These are phyloP conservation scores for Plectropomus leopardus DNA, from an alignment of 2,113 vertebrate species.

Conservation along the genomic window DNA sequence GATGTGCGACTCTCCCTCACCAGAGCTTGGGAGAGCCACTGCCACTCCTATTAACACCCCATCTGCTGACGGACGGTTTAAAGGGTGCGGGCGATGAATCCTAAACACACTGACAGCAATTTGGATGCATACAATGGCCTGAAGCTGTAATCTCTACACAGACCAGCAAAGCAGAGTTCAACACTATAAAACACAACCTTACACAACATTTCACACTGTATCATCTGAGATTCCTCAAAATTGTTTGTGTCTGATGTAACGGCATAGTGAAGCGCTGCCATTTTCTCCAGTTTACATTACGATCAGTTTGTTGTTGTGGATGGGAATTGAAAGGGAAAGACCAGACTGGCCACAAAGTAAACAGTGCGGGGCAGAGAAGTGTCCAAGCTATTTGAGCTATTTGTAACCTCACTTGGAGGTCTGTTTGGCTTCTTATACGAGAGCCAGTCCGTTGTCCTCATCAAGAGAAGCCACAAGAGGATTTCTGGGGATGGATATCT, in stretches of 20 bases:
- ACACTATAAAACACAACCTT: conserved; percentile 30
- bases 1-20: conserved; percentile 37
- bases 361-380: conserved; percentile 49
- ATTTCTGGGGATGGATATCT: conserved; percentile 25
- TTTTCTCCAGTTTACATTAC: conserved; percentile 31
- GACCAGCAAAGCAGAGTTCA: conserved; percentile 27
- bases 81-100: conserved; percentile 33
- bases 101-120: conserved; percentile 47
- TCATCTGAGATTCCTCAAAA: conserved; percentile 12
- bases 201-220: conserved; percentile 16
- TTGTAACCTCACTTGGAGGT: conserved; percentile 49
- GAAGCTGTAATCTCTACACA: conserved; percentile 17
- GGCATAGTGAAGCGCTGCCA: neutral
- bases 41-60: conserved; percentile 52
- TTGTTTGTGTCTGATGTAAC: conserved; percentile 16
- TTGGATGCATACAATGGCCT: conserved; percentile 27
- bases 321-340: conserved; percentile 33
- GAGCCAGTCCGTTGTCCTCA: conserved; percentile 46
- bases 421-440: conserved; percentile 37
- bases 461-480: conserved; percentile 50
- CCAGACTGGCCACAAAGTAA: conserved; percentile 57
- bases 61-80: conserved; percentile 38
- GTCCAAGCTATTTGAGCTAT: conserved; percentile 47
- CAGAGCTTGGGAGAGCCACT: conserved; percentile 22
- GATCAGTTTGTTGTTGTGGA: conserved; percentile 36